A percentile compares a stretch with the other conserved stretches of the same genome.
Conservation (phyloP, 2,113 vertebrate genomes). For the Leucoraja erinaceus region DNA sequence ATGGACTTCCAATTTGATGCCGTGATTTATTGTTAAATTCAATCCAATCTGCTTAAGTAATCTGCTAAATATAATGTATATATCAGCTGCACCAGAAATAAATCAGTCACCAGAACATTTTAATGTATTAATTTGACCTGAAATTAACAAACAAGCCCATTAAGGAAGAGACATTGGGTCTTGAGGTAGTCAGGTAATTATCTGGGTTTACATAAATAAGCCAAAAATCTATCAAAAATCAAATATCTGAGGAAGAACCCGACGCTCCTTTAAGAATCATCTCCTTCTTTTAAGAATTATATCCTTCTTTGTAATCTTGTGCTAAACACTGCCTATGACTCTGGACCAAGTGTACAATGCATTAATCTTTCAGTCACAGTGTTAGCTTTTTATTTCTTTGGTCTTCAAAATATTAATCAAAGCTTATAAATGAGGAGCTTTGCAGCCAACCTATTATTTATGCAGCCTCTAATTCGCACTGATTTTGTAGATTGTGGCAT, state of each 20-base stretch:
- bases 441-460: neutral
- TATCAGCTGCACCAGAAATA: slow-evolving; percentile 17
- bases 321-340: neutral
- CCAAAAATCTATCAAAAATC: slow-evolving; percentile 29
- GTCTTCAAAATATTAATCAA: slow-evolving; percentile 26
- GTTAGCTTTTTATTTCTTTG: neutral
- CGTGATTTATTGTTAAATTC: slow-evolving; percentile 17
- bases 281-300: slow-evolving; percentile 2
- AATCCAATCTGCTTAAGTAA: slow-evolving; percentile 36
- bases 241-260: neutral
- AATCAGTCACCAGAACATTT: slow-evolving; percentile 32
- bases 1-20: slow-evolving; percentile 29
- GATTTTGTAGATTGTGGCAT: neutral
- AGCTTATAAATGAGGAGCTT: neutral
- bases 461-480: slow-evolving; percentile 11
- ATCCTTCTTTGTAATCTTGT: neutral
- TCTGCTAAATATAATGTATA: slow-evolving; percentile 19
- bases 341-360: neutral
- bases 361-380: slow-evolving; percentile 13
- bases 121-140: slow-evolving; percentile 37
- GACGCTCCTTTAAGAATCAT: neutral
- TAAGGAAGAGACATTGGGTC: slow-evolving; percentile 21
- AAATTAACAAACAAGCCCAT: slow-evolving; percentile 30
- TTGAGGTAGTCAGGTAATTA: slow-evolving; percentile 35
- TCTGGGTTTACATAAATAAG: slow-evolving; percentile 35